These are phyloP conservation scores for Bubalus kerabau DNA, from an alignment of 2,113 vertebrate species.

Conservation along the genomic window DNA sequence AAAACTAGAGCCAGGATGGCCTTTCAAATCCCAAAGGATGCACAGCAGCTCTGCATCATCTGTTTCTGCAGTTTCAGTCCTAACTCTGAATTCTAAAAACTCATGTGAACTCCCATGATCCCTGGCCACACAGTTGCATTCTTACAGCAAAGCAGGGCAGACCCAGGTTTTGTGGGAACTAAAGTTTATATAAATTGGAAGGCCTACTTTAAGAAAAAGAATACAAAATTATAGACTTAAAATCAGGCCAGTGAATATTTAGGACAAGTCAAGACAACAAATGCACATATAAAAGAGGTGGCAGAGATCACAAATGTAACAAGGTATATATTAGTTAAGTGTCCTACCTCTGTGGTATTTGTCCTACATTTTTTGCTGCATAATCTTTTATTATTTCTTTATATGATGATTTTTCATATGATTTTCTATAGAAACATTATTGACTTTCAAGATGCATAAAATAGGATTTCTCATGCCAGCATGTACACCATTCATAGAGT, in stretches of 20 bases:
- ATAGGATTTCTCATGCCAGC: not conserved
- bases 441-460: not conserved
- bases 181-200: not conserved
- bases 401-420: not conserved
- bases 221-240: not conserved
- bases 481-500: too few species aligned
- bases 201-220: not conserved
- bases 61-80: not conserved
- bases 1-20: not conserved
- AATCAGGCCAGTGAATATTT: not conserved
- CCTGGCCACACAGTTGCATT: not conserved
- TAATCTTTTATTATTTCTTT: not conserved
- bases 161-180: not conserved
- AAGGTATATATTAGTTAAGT: not conserved
- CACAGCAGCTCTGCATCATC: not conserved
- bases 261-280: not conserved
- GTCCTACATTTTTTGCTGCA: not conserved
- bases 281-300: not conserved
- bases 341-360: not conserved
- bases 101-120: not conserved
- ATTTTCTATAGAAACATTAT: not conserved
- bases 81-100: not conserved
- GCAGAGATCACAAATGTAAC: not conserved
- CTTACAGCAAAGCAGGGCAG: not conserved
- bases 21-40: not conserved